phyloP scores from a whole-genome alignment of 2,113 vertebrate genomes.

The Cyphomyrus discorhynchus region DNA sequence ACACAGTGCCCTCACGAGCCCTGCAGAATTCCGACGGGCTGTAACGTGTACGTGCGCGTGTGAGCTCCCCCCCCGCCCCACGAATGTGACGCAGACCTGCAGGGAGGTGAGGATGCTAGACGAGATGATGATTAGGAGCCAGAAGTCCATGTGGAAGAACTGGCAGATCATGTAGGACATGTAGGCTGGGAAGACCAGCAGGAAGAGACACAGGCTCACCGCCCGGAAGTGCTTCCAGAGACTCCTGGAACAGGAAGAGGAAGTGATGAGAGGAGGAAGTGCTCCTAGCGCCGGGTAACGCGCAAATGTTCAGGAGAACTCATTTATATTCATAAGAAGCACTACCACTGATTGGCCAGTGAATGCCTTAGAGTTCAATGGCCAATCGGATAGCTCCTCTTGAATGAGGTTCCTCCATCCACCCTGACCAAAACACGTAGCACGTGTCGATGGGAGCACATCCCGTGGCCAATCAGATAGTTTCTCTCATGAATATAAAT shows the following conservation, averaged over 20 bases:
- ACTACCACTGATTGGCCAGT: not conserved
- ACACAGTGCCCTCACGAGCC: not conserved
- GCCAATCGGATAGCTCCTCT: not conserved
- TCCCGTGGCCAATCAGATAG: not conserved
- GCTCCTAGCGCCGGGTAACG: not conserved
- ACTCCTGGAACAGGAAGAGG: slow-evolving; percentile 65
- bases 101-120: slow-evolving; percentile 95
- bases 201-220: slow-evolving; percentile 86
- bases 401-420: not conserved
- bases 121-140: slow-evolving; percentile 97
- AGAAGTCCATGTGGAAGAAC: slow-evolving; percentile 99
- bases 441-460: no score
- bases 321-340: not conserved
- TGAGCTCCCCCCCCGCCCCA: not conserved
- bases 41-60: not conserved
- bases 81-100: slow-evolving; percentile 69
- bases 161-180: slow-evolving; percentile 99
- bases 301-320: not conserved
- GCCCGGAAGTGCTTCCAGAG: slow-evolving; percentile 97
- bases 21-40: not conserved
- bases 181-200: slow-evolving; percentile 90
- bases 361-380: not conserved
- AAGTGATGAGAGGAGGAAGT: not conserved
- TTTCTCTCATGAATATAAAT: not conserved
- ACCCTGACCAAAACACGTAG: not conserved